phyloP scores from a whole-genome alignment of 1,140 invertebrate species.

The Drosophila virilis region DNA sequence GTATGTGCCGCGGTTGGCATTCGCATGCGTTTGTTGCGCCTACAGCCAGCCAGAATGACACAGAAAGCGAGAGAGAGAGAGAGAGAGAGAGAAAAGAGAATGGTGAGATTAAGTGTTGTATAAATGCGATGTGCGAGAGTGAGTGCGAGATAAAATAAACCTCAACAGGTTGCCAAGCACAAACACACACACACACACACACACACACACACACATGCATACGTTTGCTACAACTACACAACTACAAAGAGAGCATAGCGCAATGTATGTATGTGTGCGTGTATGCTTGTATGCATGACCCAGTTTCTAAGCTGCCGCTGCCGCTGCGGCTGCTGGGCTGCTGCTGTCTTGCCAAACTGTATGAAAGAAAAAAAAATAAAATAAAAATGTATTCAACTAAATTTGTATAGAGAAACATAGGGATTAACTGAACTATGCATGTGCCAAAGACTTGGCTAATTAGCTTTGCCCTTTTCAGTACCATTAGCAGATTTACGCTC shows the following conservation, averaged over 20 bases:
- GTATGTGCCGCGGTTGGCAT: conserved; percentile 70
- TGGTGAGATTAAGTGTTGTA: conserved; percentile 21
- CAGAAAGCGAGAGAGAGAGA: background rate
- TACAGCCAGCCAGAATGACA: conserved; percentile 1
- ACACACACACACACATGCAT: background rate
- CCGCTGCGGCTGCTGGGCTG: conserved; percentile 18
- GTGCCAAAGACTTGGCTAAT: background rate
- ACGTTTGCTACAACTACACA: conserved; percentile 18
- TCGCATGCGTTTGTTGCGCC: conserved; percentile 75
- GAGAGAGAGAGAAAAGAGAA: conserved; percentile 4
- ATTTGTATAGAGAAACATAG: conserved; percentile 11
- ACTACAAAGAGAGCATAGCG: conserved; percentile 11
- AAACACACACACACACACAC: background rate
- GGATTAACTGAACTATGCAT: conserved; percentile 1
- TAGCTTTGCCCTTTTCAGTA: too few species aligned
- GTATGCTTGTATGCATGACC: conserved; percentile 50
- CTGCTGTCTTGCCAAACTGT: conserved; percentile 66
- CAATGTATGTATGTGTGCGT: conserved; percentile 16
- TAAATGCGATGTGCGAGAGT: conserved; percentile 22
- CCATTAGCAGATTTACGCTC: background rate
- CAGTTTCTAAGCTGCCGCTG: conserved; percentile 66
- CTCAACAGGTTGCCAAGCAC: conserved; percentile 52
- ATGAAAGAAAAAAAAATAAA: conserved; percentile 27
- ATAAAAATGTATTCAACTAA: too few species aligned
- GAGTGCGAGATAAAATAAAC: conserved; percentile 17